phyloP scores from a whole-genome alignment of 2,888 invertebrate species.

The Noctua pronuba region DNA sequence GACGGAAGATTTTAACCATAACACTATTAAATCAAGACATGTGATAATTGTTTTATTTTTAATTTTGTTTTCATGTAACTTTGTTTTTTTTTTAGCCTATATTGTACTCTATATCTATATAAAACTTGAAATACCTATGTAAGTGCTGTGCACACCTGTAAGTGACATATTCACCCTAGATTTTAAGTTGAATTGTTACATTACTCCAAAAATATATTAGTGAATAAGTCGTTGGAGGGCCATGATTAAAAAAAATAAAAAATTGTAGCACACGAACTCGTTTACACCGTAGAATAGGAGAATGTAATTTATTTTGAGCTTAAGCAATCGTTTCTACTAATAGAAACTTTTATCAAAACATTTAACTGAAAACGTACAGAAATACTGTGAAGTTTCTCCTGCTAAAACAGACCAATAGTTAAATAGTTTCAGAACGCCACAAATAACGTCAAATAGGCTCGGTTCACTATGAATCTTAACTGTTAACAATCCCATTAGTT shows the following conservation, averaged over 20 bases:
- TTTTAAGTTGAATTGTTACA: too few species aligned
- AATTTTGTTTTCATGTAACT: too few species aligned
- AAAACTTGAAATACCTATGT: too few species aligned
- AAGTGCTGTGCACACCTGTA: too few species aligned
- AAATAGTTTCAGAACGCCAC: constrained; percentile 17
- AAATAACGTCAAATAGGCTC: constrained; percentile 20
- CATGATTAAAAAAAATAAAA: too few species aligned
- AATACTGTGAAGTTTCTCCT: background rate
- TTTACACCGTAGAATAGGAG: background rate
- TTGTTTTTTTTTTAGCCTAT: too few species aligned
- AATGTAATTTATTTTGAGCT: background rate
- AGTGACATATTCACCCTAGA: too few species aligned
- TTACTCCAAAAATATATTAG: too few species aligned
- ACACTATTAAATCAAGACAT: background rate
- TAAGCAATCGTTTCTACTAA: background rate
- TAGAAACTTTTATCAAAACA: background rate
- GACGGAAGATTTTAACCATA: background rate
- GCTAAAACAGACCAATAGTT: background rate
- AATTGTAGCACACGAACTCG: background rate
- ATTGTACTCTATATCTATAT: too few species aligned
- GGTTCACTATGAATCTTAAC: constrained; percentile 51
- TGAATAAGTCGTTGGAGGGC: too few species aligned
- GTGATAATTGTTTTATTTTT: too few species aligned
- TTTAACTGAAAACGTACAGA: background rate
- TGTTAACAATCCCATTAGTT: constrained; percentile 60